Percentiles rank a stretch among this genome's conserved stretches.
These are phyloP conservation scores for Pholis gunnellus DNA, from an alignment of 2,113 vertebrate species.

Conservation along the genomic window DNA sequence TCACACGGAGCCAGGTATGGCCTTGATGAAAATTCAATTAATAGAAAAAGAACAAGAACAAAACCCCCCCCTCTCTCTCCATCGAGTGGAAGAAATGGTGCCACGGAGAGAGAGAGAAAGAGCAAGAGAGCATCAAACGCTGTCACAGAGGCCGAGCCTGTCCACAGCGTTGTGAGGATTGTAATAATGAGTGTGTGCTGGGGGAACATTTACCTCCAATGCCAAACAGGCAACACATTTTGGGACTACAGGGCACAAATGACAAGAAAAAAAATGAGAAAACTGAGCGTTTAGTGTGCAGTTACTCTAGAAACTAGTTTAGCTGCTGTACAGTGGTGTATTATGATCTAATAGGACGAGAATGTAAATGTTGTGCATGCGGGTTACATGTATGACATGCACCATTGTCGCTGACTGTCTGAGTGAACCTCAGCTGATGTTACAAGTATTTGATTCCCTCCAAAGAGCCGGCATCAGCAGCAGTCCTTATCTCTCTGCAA, in stretches of 20 bases:
- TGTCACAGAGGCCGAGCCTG: slow-evolving; percentile 70
- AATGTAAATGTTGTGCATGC: slow-evolving; percentile 5
- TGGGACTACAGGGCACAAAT: slow-evolving; percentile 47
- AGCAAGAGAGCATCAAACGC: slow-evolving; percentile 64
- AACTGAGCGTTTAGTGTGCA: slow-evolving; percentile 9
- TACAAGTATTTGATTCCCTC: slow-evolving; percentile 54
- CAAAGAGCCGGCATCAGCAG: slow-evolving; percentile 53
- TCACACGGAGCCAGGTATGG: slow-evolving; percentile 6
- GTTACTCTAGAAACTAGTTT: slow-evolving; percentile 3
- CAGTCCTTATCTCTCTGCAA: slow-evolving; percentile 52
- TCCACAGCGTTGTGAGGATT: slow-evolving; percentile 71
- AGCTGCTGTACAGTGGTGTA: neutral
- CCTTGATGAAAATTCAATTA: neutral
- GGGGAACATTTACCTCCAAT: slow-evolving; percentile 68
- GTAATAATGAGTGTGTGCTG: slow-evolving; percentile 77
- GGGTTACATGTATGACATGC: neutral
- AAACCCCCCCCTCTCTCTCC: slow-evolving; percentile 4
- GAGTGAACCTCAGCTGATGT: slow-evolving; percentile 26
- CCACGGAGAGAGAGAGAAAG: slow-evolving; percentile 26
- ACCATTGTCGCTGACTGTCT: slow-evolving; percentile 15
- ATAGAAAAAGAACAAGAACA: slow-evolving; percentile 6
- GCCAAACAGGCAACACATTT: slow-evolving; percentile 60
- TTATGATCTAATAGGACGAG: neutral
- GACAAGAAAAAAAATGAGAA: slow-evolving; percentile 32
- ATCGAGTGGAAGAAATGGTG: slow-evolving; percentile 46